These are phyloP conservation scores for Aspidapion aeneum DNA, from an alignment of 2,888 invertebrate genomes.

Conservation along the genomic window DNA sequence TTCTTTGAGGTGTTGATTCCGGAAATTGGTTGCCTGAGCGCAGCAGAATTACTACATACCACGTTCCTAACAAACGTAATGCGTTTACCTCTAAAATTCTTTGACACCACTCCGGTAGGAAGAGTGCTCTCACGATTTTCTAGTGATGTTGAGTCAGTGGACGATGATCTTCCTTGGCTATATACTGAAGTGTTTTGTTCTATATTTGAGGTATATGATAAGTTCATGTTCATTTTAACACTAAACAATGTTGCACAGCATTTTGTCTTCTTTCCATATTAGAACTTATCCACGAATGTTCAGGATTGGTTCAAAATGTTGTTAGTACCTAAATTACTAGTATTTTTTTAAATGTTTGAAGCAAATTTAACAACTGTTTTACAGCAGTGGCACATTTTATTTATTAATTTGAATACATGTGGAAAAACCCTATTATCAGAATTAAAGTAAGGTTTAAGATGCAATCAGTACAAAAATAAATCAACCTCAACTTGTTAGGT, in stretches of 20 bases:
- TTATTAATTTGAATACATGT: too few species aligned
- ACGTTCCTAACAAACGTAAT: slow-evolving; percentile 60
- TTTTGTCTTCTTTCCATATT: neutral
- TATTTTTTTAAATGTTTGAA: too few species aligned
- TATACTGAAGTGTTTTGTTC: slow-evolving; percentile 66
- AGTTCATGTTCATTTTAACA: neutral
- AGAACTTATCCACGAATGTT: too few species aligned
- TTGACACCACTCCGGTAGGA: slow-evolving; percentile 75
- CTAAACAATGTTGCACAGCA: slow-evolving; percentile 1
- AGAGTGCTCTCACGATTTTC: slow-evolving; percentile 72
- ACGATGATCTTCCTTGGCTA: slow-evolving; percentile 63
- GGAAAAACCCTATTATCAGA: too few species aligned
- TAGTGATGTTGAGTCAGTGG: slow-evolving; percentile 72
- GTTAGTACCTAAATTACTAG: too few species aligned
- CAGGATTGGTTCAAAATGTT: too few species aligned
- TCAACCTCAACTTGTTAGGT: too few species aligned
- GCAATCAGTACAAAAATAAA: too few species aligned
- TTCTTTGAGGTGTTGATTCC: slow-evolving; percentile 51
- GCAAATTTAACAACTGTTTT: too few species aligned
- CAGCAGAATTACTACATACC: slow-evolving; percentile 59
- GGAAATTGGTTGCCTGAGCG: slow-evolving; percentile 58
- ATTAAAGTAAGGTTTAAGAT: too few species aligned
- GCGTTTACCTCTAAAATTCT: slow-evolving; percentile 68
- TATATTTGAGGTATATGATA: slow-evolving; percentile 61
- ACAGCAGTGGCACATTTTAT: too few species aligned